phyloP scores from a whole-genome alignment of 2,888 invertebrate genomes.

The Papilio elwesi region DNA sequence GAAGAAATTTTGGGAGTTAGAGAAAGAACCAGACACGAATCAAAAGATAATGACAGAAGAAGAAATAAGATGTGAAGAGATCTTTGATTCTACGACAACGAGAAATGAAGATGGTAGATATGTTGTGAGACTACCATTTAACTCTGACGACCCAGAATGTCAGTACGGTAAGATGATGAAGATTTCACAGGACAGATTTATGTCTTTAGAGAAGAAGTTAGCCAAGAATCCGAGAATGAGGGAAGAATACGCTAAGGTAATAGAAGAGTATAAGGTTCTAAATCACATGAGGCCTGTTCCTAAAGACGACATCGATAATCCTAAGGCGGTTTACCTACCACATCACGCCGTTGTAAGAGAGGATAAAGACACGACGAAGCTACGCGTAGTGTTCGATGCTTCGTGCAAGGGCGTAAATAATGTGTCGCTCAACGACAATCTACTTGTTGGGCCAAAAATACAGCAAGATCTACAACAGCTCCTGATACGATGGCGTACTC shows the following conservation, averaged over 20 bases:
- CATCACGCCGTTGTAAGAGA: conserved; percentile 42
- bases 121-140: background rate
- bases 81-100: background rate
- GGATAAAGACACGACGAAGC: conserved; percentile 39
- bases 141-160: background rate
- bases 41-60: background rate
- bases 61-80: background rate
- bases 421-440: conserved; percentile 40
- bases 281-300: conserved; percentile 10
- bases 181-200: background rate
- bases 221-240: background rate
- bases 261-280: background rate
- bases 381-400: conserved; percentile 41
- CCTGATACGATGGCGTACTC: background rate
- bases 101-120: background rate
- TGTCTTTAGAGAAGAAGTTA: background rate
- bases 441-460: conserved; percentile 28
- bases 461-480: background rate
- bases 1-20: too few relatives aligned
- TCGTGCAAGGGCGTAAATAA: conserved; percentile 36
- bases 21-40: background rate
- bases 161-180: background rate
- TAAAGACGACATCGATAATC: background rate
- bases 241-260: background rate
- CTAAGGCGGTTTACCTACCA: conserved; percentile 36